phyloP scores from a whole-genome alignment of 2,113 vertebrate species.

The Otolemur garnettii region DNA sequence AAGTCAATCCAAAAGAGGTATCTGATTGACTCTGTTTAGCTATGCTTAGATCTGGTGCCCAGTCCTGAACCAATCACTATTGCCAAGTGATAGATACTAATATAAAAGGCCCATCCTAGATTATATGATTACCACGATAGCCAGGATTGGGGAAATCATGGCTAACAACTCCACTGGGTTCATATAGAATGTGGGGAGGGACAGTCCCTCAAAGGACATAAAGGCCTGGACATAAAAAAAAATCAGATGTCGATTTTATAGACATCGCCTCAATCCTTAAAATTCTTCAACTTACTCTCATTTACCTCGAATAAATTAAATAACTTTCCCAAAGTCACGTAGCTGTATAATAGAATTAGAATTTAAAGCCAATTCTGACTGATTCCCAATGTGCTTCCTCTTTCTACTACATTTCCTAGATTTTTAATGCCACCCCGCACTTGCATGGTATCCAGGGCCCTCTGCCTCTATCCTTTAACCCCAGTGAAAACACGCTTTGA shows the following conservation, averaged over 20 bases:
- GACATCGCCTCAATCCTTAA: conserved; percentile 14
- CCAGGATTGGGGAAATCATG: background rate
- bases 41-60: background rate
- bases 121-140: conserved; percentile 4
- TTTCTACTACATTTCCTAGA: background rate
- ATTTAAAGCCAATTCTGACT: background rate
- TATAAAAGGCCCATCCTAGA: background rate
- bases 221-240: background rate
- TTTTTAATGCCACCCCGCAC: background rate
- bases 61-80: background rate
- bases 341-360: background rate
- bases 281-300: conserved; percentile 16
- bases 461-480: conserved; percentile 4
- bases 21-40: background rate
- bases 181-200: background rate
- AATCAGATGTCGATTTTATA: background rate
- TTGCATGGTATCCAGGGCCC: background rate
- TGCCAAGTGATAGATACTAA: background rate
- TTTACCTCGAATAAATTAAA: conserved; percentile 22
- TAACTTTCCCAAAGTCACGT: background rate
- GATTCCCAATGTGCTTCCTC: background rate
- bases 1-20: conserved; percentile 13
- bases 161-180: background rate
- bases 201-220: background rate
- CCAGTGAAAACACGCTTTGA: background rate